Evolutionary conservation across 2,113 vertebrate species (phyloP).

Genomic region (Physeter macrocephalus): DNA sequence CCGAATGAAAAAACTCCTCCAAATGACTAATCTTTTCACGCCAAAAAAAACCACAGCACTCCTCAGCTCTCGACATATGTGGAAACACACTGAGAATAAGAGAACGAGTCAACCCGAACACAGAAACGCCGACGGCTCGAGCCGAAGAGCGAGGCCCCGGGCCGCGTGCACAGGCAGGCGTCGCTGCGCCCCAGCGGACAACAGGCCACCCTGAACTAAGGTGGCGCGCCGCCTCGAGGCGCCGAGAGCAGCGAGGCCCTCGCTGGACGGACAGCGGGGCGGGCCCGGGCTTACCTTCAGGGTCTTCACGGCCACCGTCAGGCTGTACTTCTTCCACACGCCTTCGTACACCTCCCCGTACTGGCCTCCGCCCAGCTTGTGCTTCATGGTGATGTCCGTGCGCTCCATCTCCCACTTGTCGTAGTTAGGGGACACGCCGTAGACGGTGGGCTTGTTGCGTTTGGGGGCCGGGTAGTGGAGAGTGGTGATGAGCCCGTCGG

Average conservation of each 20-base stretch:
- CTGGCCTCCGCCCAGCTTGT: conserved; percentile 97
- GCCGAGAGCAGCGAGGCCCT: rapidly evolving
- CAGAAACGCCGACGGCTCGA: neutral
- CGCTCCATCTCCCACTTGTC: conserved; percentile 99
- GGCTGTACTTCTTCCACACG: conserved; percentile 98
- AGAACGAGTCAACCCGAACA: neutral
- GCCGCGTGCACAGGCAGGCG: neutral
- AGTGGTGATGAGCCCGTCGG: conserved; percentile 97
- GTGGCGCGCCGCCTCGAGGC: too few relatives aligned
- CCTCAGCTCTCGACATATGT: neutral
- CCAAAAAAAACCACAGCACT: neutral
- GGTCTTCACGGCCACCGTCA: conserved; percentile 97
- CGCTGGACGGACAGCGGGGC: rapidly evolving
- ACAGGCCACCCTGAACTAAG: neutral
- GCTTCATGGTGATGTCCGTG: conserved; percentile 99
- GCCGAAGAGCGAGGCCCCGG: neutral
- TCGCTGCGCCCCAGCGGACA: rapidly evolving
- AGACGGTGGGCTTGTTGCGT: conserved; percentile 98
- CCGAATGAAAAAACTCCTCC: neutral
- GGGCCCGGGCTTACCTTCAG: conserved; percentile 85
- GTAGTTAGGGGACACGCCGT: conserved; percentile 97
- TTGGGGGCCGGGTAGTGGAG: conserved; percentile 98
- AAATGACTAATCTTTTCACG: neutral
- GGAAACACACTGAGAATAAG: neutral
- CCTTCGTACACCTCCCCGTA: conserved; percentile 99